phyloP scores from a whole-genome alignment of 2,888 invertebrate species.

The Orthosia gothica region DNA sequence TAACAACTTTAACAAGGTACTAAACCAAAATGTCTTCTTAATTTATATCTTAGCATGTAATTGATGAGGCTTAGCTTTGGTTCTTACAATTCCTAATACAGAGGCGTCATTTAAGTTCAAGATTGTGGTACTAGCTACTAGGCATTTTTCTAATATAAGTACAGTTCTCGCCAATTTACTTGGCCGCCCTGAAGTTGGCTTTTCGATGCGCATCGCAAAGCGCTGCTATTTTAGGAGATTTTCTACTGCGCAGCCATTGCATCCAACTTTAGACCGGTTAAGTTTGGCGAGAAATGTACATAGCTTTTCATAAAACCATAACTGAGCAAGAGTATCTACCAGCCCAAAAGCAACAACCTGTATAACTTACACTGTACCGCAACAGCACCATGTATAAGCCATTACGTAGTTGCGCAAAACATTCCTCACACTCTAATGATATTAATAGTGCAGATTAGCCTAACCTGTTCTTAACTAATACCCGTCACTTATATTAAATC shows the following conservation, averaged over 20 bases:
- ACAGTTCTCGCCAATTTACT: no score
- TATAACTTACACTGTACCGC: not conserved
- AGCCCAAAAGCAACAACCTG: conserved; percentile 6
- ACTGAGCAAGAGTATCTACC: no score
- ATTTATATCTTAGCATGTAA: conserved; percentile 20
- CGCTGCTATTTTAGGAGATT: no score
- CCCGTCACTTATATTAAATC: conserved; percentile 49
- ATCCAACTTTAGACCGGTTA: no score
- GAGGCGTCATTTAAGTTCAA: not conserved
- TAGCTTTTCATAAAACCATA: not conserved
- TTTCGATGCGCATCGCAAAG: no score
- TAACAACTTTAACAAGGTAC: conserved; percentile 29
- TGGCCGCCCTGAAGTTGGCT: no score
- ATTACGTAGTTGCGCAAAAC: conserved; percentile 56
- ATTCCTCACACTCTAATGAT: conserved; percentile 60
- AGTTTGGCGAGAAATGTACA: no score
- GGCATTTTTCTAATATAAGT: not conserved
- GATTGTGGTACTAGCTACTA: not conserved
- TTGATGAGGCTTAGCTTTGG: not conserved
- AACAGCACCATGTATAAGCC: conserved; percentile 28
- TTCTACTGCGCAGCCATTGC: no score
- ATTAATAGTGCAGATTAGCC: conserved; percentile 62
- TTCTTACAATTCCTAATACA: not conserved
- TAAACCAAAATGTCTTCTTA: conserved; percentile 34
- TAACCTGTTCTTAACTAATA: conserved; percentile 57